These are phyloP conservation scores for Halictus quadricinctus DNA, from an alignment of 2,888 invertebrate genomes.

Conservation along the genomic window DNA sequence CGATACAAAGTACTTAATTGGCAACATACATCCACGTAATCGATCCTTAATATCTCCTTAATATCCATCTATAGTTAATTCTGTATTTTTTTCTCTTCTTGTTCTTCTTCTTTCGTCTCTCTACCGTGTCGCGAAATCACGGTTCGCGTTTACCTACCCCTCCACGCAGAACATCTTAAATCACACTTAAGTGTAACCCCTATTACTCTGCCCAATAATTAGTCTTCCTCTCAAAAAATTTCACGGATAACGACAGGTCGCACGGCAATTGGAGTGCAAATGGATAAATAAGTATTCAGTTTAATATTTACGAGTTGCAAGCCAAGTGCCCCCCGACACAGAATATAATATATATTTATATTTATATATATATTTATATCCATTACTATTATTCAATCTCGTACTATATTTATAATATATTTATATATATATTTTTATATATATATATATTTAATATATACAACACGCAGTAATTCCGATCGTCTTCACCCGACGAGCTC, in stretches of 20 bases:
- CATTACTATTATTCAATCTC: conserved; percentile 78
- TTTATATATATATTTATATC: conserved; percentile 36
- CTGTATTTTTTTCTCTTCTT: not conserved
- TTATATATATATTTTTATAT: conserved; percentile 73
- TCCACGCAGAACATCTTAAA: conserved; percentile 40
- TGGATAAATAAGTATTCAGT: conserved; percentile 70
- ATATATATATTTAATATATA: conserved; percentile 78
- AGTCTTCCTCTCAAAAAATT: conserved; percentile 75
- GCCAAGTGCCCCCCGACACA: conserved; percentile 77
- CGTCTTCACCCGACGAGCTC: conserved; percentile 59
- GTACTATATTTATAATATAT: conserved; percentile 73
- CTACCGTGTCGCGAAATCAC: conserved; percentile 1
- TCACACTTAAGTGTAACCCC: conserved; percentile 67
- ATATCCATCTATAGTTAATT: conserved; percentile 31
- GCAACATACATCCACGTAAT: conserved; percentile 68
- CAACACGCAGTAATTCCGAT: conserved; percentile 77
- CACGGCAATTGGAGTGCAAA: conserved; percentile 78
- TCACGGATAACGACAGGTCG: conserved; percentile 79
- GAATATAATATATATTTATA: conserved; percentile 65
- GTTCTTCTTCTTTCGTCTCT: not conserved
- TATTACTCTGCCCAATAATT: conserved; percentile 72
- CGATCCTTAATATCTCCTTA: conserved; percentile 52
- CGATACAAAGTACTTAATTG: conserved; percentile 66
- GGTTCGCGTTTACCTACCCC: not conserved
- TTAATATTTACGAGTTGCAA: conserved; percentile 76